These are phyloP conservation scores for Lithophane ornitopus DNA, from an alignment of 2,888 invertebrate genomes.

Conservation along the genomic window DNA sequence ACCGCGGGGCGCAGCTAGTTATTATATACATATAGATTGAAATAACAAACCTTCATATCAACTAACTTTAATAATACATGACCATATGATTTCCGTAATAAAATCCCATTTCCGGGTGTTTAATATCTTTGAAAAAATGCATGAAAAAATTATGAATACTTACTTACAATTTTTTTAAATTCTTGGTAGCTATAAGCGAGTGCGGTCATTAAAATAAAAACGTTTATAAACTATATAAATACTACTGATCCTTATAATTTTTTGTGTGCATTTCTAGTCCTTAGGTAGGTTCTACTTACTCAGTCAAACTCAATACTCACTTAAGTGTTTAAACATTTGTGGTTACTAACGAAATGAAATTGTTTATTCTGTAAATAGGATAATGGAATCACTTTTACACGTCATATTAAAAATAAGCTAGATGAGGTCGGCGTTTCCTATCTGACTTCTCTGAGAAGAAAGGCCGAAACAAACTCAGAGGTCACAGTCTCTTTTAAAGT, in stretches of 20 bases:
- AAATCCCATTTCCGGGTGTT: conserved; percentile 4
- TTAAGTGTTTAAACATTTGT: background rate
- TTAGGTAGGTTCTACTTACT: background rate
- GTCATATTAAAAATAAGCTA: too few relatives aligned
- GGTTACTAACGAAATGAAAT: too few relatives aligned
- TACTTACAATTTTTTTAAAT: background rate
- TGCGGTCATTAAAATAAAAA: background rate
- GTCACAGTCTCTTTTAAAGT: too few relatives aligned
- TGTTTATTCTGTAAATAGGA: too few relatives aligned
- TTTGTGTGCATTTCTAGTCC: background rate
- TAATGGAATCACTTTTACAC: too few relatives aligned
- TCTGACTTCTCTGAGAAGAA: too few relatives aligned
- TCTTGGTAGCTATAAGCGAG: background rate
- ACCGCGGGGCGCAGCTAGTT: too few relatives aligned
- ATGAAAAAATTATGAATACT: background rate
- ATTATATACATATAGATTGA: background rate
- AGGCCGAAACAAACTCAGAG: too few relatives aligned
- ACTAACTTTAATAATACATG: background rate
- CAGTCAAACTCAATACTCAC: background rate
- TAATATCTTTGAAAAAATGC: background rate
- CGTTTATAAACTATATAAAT: background rate
- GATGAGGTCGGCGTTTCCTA: too few relatives aligned
- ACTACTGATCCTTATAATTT: background rate
- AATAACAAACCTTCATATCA: conserved; percentile 24
- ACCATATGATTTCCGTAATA: conserved; percentile 4